Evolutionary conservation across 2,113 vertebrate genomes (phyloP).

Genomic region (Bettongia penicillata): DNA sequence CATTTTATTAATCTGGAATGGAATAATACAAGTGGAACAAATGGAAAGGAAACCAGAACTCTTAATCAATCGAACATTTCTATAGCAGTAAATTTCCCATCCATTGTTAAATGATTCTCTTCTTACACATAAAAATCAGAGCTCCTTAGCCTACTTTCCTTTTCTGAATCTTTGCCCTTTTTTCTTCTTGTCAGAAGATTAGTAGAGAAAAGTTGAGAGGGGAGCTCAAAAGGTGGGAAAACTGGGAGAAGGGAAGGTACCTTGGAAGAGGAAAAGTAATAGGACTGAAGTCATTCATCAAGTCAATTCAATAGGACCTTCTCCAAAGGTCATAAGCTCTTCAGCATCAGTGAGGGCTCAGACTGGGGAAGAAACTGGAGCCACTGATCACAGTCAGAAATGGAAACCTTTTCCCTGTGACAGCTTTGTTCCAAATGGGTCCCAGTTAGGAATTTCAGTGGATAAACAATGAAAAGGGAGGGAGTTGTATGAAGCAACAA

Average conservation of each 20-base stretch:
- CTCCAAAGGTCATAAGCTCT: conserved; percentile 59
- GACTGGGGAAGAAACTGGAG: conserved; percentile 60
- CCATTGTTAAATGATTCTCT: background rate
- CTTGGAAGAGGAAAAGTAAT: conserved; percentile 68
- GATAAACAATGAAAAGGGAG: conserved; percentile 62
- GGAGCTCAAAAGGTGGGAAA: conserved; percentile 49
- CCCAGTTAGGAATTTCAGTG: conserved; percentile 56
- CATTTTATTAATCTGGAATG: conserved; percentile 34
- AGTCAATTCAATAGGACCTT: background rate
- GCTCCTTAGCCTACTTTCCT: background rate
- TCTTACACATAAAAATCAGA: conserved; percentile 50
- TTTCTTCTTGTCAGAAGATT: conserved; percentile 51
- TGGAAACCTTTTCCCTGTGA: conserved; percentile 64
- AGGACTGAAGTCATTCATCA: conserved; percentile 56
- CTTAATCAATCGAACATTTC: conserved; percentile 49
- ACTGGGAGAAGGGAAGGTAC: conserved; percentile 38
- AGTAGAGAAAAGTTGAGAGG: conserved; percentile 60
- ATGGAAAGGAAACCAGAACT: conserved; percentile 49
- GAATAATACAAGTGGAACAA: conserved; percentile 37
- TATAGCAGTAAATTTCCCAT: conserved; percentile 61
- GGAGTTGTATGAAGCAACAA: conserved; percentile 38
- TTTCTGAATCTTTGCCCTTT: background rate
- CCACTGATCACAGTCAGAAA: conserved; percentile 9
- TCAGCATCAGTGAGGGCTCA: conserved; percentile 50
- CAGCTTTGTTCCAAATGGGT: conserved; percentile 69